Conservation (phyloP, 2,113 vertebrate genomes). For the Prochilodus magdalenae region DNA sequence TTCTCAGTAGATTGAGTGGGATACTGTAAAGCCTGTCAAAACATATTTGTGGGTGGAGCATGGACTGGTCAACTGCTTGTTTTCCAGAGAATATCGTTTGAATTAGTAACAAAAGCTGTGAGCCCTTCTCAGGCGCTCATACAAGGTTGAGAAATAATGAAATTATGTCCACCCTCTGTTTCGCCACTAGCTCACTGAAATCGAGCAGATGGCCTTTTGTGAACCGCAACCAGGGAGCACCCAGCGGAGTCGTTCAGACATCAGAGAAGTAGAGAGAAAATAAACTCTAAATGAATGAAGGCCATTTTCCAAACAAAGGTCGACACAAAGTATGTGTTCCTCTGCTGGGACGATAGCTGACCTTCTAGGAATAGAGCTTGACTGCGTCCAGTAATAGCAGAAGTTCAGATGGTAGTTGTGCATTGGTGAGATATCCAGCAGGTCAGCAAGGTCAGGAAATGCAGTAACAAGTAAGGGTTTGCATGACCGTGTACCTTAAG, state of each 20-base stretch:
- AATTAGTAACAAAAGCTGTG: not conserved
- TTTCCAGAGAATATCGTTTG: not conserved
- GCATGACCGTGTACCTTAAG: too few species aligned
- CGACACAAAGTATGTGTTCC: not conserved
- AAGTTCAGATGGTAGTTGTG: not conserved
- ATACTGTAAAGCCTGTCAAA: too few species aligned
- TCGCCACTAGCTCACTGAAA: conserved; percentile 8
- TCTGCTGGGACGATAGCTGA: not conserved
- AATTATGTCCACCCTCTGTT: conserved; percentile 29
- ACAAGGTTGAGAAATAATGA: not conserved
- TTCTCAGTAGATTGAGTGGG: too few species aligned
- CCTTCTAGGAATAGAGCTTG: not conserved
- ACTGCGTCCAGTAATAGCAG: not conserved
- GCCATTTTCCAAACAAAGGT: not conserved
- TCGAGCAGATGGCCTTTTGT: conserved; percentile 39
- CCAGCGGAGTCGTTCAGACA: conserved; percentile 12
- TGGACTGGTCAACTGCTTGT: not conserved
- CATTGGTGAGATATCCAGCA: too few species aligned
- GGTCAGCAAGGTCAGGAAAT: too few species aligned
- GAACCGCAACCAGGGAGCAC: conserved; percentile 19
- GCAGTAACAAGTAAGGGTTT: too few species aligned
- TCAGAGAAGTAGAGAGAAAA: conserved; percentile 17
- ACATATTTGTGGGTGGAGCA: not conserved
- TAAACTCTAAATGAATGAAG: not conserved
- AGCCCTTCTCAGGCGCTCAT: not conserved